phyloP scores from a whole-genome alignment of 2,888 invertebrate genomes.

The Lepidochitona cinerea region DNA sequence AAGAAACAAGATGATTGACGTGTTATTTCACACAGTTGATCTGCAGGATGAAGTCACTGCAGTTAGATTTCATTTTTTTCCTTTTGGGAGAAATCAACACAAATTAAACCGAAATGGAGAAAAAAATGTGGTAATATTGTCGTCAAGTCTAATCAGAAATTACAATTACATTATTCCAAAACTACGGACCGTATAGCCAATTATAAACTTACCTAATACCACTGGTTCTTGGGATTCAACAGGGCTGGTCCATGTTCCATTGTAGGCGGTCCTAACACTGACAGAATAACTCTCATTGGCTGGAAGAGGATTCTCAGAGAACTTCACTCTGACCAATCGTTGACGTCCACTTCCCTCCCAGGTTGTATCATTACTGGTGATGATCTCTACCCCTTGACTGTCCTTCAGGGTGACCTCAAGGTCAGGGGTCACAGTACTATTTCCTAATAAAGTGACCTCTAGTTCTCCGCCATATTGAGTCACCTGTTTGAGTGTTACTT shows the following conservation, averaged over 20 bases:
- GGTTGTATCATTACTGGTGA: background rate
- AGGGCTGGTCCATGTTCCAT: background rate
- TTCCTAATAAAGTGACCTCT: background rate
- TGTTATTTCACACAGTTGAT: too few relatives aligned
- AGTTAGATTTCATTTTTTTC: too few relatives aligned
- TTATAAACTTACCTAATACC: background rate
- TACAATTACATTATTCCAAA: too few relatives aligned
- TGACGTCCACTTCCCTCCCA: slow-evolving; percentile 2
- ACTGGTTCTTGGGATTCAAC: background rate
- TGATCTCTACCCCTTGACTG: background rate
- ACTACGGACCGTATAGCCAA: too few relatives aligned
- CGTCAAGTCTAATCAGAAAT: too few relatives aligned
- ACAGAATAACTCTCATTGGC: background rate
- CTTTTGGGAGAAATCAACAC: too few relatives aligned
- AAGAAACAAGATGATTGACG: too few relatives aligned
- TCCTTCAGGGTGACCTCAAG: background rate
- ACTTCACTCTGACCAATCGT: background rate
- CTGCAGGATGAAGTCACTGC: too few relatives aligned
- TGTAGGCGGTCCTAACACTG: background rate
- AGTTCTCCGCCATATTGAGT: background rate
- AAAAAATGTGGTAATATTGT: too few relatives aligned
- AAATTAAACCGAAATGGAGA: too few relatives aligned
- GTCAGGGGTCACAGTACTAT: background rate
- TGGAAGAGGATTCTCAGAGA: background rate
- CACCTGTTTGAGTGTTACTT: background rate